Conservation (phyloP, 1,140 invertebrate genomes). For the Solenopsis fugax region DNA sequence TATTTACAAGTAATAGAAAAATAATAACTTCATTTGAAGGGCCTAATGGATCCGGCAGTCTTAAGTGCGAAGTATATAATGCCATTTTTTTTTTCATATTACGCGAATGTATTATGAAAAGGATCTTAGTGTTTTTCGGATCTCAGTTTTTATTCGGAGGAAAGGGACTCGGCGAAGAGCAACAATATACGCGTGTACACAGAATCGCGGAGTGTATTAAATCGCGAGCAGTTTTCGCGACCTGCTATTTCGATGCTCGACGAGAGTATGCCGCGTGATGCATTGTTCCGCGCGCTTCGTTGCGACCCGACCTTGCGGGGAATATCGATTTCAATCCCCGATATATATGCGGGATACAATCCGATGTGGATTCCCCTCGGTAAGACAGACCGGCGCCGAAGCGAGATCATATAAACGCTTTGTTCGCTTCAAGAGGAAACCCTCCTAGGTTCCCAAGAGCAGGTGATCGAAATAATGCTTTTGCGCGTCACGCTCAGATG, state of each 20-base stretch:
- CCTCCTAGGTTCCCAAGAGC: constrained; percentile 25
- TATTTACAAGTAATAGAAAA: too few species aligned
- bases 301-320: constrained; percentile 77
- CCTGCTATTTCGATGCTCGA: constrained; percentile 66
- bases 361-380: constrained; percentile 73
- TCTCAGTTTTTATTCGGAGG: background rate
- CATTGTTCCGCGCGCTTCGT: constrained; percentile 80
- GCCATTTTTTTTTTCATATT: background rate
- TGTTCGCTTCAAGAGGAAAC: constrained; percentile 37
- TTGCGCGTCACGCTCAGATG: constrained; percentile 23
- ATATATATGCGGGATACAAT: constrained; percentile 80
- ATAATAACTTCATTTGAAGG: too few species aligned
- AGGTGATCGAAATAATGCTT: constrained; percentile 41
- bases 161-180: background rate
- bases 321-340: constrained; percentile 83
- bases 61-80: background rate
- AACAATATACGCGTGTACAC: constrained; percentile 19
- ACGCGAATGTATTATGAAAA: background rate
- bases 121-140: background rate
- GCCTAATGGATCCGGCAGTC: background rate
- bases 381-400: constrained; percentile 64
- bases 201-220: constrained; percentile 66
- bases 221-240: constrained; percentile 72
- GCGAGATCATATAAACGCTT: constrained; percentile 60
- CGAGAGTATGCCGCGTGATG: constrained; percentile 72